These are phyloP conservation scores for Altica lythri DNA, from an alignment of 2,888 invertebrate genomes.

Conservation along the genomic window DNA sequence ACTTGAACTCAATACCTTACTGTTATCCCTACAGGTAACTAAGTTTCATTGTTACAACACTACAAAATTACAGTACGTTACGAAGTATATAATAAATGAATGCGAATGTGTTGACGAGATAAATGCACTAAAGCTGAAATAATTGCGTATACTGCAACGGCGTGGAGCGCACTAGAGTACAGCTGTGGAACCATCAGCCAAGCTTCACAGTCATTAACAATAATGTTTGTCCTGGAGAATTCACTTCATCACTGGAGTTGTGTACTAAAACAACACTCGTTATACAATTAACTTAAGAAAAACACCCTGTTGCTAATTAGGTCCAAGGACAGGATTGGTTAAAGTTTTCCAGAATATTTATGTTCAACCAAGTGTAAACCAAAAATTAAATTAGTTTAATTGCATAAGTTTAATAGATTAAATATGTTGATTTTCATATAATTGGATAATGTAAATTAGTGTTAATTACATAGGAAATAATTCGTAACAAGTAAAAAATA, in stretches of 20 bases:
- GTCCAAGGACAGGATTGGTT: neutral
- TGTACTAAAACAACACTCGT: slow-evolving; percentile 16
- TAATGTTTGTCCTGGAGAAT: slow-evolving; percentile 19
- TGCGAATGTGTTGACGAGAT: slow-evolving; percentile 19
- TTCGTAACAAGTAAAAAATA: too few species aligned
- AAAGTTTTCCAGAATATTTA: too few species aligned
- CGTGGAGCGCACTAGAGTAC: neutral
- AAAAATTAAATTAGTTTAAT: too few species aligned
- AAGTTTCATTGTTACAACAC: too few species aligned
- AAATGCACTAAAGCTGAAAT: slow-evolving; percentile 23
- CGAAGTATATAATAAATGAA: slow-evolving; percentile 15
- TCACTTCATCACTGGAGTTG: slow-evolving; percentile 16
- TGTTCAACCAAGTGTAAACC: too few species aligned
- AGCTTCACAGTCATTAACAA: slow-evolving; percentile 20
- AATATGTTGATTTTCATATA: too few species aligned
- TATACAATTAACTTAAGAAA: slow-evolving; percentile 20
- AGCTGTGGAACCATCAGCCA: slow-evolving; percentile 5
- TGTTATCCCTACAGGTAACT: too few species aligned
- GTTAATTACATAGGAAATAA: too few species aligned
- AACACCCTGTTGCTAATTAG: slow-evolving; percentile 3
- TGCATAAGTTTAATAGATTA: too few species aligned
- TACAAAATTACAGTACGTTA: too few species aligned
- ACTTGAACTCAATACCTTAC: too few species aligned
- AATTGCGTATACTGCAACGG: slow-evolving; percentile 11
- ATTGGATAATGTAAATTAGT: too few species aligned